Evolutionary conservation across 2,113 vertebrate genomes (phyloP).

Genomic region (Gnathonemus echidnorhynchus): DNA sequence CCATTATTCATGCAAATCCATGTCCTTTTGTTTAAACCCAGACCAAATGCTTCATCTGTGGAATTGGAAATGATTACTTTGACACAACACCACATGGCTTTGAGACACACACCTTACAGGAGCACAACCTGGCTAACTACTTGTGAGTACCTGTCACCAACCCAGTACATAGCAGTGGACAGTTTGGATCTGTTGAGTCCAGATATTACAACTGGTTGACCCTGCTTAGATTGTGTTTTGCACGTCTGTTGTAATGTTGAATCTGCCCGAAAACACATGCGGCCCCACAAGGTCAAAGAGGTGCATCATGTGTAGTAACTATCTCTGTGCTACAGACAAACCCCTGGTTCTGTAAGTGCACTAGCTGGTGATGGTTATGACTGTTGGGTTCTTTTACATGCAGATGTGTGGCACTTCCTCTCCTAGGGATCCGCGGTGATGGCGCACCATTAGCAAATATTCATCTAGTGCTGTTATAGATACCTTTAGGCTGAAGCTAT

Average conservation of each 20-base stretch:
- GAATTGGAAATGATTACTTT: slow-evolving; percentile 97
- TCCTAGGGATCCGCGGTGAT: slow-evolving; percentile 3
- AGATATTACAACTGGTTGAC: not conserved
- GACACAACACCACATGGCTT: slow-evolving; percentile 95
- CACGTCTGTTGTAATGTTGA: not conserved
- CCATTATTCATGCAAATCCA: not conserved
- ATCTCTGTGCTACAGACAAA: not conserved
- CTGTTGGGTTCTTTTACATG: not conserved
- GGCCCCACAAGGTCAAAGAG: not conserved
- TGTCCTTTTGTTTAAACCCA: slow-evolving; percentile 47
- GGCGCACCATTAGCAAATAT: not conserved
- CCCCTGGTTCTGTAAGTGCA: not conserved
- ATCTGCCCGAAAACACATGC: not conserved
- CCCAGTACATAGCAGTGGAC: not conserved
- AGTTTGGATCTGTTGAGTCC: not conserved
- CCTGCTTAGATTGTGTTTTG: not conserved
- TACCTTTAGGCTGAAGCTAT: not conserved
- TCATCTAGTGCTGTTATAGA: not conserved
- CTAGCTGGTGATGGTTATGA: not conserved
- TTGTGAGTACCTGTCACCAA: slow-evolving; percentile 71
- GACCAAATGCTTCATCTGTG: slow-evolving; percentile 99
- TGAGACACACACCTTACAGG: slow-evolving; percentile 95
- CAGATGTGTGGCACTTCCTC: not conserved
- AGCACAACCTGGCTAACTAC: slow-evolving; percentile 98
- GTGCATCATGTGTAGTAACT: not conserved